phyloP scores from a whole-genome alignment of 2,888 invertebrate species.

The Campoplex capitator region DNA sequence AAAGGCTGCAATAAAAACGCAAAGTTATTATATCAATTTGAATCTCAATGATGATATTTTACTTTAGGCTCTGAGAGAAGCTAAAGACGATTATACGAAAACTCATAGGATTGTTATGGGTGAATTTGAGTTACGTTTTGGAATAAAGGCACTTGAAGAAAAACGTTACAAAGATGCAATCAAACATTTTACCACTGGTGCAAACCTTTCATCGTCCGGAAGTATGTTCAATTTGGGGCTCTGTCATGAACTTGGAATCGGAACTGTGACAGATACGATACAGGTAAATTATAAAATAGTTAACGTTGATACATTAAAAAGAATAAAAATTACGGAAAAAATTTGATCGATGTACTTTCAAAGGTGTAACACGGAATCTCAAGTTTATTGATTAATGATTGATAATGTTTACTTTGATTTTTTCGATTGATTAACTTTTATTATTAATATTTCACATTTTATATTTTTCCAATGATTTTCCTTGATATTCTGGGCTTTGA shows the following conservation, averaged over 20 bases:
- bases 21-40: background rate
- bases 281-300: conserved; percentile 82
- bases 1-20: background rate
- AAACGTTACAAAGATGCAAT: conserved; percentile 87
- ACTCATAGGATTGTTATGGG: conserved; percentile 86
- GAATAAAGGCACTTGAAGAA: conserved; percentile 87
- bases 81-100: conserved; percentile 76
- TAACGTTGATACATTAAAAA: background rate
- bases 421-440: no score
- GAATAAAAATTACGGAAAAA: background rate
- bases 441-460: no score
- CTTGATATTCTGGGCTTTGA: no score
- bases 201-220: conserved; percentile 87
- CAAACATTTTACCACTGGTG: conserved; percentile 86
- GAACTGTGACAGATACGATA: conserved; percentile 87
- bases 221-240: conserved; percentile 89
- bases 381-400: no score
- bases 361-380: no score
- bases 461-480: no score
- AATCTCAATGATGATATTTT: conserved; percentile 41
- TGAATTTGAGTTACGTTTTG: conserved; percentile 87
- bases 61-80: conserved; percentile 78
- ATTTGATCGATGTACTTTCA: background rate
- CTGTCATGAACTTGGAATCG: conserved; percentile 89
- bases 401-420: no score